Percentiles rank a stretch among this genome's conserved stretches.
These are phyloP conservation scores for Cheirogaleus medius DNA, from an alignment of 2,113 vertebrate species.

Conservation along the genomic window DNA sequence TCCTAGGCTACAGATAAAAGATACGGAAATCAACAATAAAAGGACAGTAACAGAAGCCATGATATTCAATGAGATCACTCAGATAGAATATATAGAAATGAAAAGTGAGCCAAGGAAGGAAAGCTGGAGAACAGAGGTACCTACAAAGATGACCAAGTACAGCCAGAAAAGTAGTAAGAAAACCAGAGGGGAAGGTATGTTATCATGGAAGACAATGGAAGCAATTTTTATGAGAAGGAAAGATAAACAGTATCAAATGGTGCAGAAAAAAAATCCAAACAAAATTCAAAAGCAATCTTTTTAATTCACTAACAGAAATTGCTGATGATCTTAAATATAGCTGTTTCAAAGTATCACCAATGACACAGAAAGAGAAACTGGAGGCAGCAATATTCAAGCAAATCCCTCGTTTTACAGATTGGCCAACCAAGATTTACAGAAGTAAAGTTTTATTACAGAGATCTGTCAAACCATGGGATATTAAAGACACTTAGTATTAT, in stretches of 20 bases:
- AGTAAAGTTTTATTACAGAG: not conserved
- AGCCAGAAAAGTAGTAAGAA: not conserved
- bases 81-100: not conserved
- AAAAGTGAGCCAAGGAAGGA: not conserved
- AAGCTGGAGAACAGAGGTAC: not conserved
- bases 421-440: not conserved
- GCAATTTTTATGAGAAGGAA: not conserved
- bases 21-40: not conserved
- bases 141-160: no score
- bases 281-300: not conserved
- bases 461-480: not conserved
- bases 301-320: not conserved
- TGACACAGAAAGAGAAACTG: not conserved
- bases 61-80: not conserved
- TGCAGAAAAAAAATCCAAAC: not conserved
- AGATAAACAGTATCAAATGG: not conserved
- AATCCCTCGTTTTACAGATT: not conserved
- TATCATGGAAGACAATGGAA: not conserved
- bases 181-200: accelerated
- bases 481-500: not conserved
- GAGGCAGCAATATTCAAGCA: not conserved
- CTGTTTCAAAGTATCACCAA: not conserved
- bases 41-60: not conserved
- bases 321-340: not conserved
- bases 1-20: not conserved